Percentiles rank a stretch among this genome's conserved stretches.
Evolutionary conservation across 2,888 invertebrate genomes (phyloP).

Genomic region (Phengaris alcon): DNA sequence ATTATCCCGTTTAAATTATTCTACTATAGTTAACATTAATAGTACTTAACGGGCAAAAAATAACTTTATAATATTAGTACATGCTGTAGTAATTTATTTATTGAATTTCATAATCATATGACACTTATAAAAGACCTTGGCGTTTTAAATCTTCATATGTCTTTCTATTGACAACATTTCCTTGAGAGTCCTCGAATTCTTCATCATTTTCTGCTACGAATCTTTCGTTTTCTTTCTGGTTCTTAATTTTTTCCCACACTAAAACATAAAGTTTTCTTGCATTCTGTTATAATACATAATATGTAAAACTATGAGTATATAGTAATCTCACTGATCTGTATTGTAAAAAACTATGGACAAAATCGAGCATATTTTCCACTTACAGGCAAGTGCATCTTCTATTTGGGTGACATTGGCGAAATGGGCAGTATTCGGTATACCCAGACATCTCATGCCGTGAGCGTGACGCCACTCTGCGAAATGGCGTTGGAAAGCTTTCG

Average conservation of each 20-base stretch:
- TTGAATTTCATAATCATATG: neutral
- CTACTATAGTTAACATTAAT: no score
- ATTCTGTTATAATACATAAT: no score
- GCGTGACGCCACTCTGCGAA: slow-evolving; percentile 96
- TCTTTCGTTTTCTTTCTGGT: slow-evolving; percentile 95
- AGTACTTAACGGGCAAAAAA: neutral
- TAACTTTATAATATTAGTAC: neutral
- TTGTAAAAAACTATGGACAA: no score
- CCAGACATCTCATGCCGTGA: slow-evolving; percentile 98
- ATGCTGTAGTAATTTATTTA: neutral
- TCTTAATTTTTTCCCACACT: slow-evolving; percentile 99
- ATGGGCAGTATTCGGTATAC: slow-evolving; percentile 99
- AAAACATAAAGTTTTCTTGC: slow-evolving; percentile 42
- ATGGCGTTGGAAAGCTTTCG: slow-evolving; percentile 99
- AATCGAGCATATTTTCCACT: slow-evolving; percentile 55
- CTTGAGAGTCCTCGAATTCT: slow-evolving; percentile 98
- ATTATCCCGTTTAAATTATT: no score
- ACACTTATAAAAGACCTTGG: slow-evolving; percentile 88
- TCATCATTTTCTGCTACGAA: slow-evolving; percentile 98
- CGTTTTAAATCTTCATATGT: slow-evolving; percentile 99
- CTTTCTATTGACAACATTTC: slow-evolving; percentile 99
- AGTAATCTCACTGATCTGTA: no score
- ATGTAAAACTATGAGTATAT: no score
- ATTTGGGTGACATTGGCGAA: slow-evolving; percentile 99
- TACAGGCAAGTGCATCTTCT: slow-evolving; percentile 96